These are phyloP conservation scores for Leucosticte australis DNA, from an alignment of 2,113 vertebrate genomes.

Conservation along the genomic window DNA sequence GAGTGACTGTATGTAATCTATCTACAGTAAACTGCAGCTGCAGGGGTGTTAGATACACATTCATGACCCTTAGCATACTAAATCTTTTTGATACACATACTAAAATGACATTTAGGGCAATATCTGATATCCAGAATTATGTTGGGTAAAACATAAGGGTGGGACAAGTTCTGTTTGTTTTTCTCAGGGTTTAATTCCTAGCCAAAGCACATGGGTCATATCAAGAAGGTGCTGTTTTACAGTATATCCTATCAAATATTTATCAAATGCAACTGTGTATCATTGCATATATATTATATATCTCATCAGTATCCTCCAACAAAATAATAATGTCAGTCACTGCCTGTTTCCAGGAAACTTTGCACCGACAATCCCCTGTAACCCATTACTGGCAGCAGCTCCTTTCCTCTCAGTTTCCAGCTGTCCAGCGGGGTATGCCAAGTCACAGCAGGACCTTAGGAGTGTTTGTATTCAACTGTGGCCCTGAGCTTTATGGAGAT, in stretches of 20 bases:
- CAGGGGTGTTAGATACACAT: slow-evolving; percentile 65
- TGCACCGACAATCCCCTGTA: slow-evolving; percentile 75
- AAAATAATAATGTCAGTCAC: slow-evolving; percentile 62
- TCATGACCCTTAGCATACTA: slow-evolving; percentile 49
- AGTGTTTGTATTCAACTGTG: slow-evolving; percentile 83
- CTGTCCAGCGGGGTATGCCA: slow-evolving; percentile 93
- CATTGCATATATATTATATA: background rate
- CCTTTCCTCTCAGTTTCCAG: slow-evolving; percentile 87
- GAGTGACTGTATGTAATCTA: slow-evolving; percentile 52
- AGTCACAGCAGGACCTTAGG: slow-evolving; percentile 93
- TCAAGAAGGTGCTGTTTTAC: slow-evolving; percentile 29
- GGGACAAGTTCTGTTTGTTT: slow-evolving; percentile 45
- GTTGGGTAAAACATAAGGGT: slow-evolving; percentile 49
- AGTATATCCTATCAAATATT: background rate
- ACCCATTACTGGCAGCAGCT: slow-evolving; percentile 83
- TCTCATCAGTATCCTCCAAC: slow-evolving; percentile 57
- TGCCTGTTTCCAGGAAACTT: slow-evolving; percentile 72
- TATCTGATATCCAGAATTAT: slow-evolving; percentile 71
- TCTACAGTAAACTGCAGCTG: slow-evolving; percentile 60
- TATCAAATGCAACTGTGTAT: background rate
- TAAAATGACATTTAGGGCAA: slow-evolving; percentile 69
- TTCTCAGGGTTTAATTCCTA: slow-evolving; percentile 46
- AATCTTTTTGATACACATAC: slow-evolving; percentile 69
- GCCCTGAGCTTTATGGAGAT: slow-evolving; percentile 71
- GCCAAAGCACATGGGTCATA: background rate